phyloP scores from a whole-genome alignment of 2,797 vertebrate species.

The Pagetopsis macropterus region DNA sequence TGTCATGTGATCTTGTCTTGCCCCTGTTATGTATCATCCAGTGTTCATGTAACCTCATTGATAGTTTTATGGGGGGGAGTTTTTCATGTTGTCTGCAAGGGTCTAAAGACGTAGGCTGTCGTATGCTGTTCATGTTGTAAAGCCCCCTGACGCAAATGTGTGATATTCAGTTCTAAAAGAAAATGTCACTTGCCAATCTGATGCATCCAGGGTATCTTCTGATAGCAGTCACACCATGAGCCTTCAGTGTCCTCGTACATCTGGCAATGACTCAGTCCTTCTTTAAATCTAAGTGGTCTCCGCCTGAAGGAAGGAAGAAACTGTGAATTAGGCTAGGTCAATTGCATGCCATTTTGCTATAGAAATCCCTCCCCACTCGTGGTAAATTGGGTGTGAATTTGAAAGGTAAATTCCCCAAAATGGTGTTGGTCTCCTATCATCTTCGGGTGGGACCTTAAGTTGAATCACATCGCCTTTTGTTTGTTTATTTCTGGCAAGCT shows the following conservation, averaged over 20 bases:
- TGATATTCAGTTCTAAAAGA: too few relatives aligned
- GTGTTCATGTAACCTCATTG: constrained; percentile 37
- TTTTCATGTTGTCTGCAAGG: too few relatives aligned
- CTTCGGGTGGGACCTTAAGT: constrained; percentile 4
- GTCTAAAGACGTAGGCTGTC: too few relatives aligned
- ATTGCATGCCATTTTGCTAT: constrained; percentile 26
- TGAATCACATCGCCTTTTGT: constrained; percentile 18
- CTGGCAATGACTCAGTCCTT: constrained; percentile 50
- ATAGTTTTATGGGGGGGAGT: too few relatives aligned
- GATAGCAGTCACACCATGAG: background rate
- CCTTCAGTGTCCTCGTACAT: constrained; percentile 13
- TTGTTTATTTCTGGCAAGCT: constrained; percentile 51
- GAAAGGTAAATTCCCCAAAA: constrained; percentile 7
- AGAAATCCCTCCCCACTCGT: constrained; percentile 20
- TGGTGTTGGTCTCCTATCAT: constrained; percentile 17
- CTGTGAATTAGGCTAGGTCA: constrained; percentile 53
- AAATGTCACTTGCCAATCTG: background rate
- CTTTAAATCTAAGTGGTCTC: constrained; percentile 4
- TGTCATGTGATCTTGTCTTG: constrained; percentile 9
- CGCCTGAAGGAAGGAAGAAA: constrained; percentile 38
- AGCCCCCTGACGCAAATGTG: too few relatives aligned
- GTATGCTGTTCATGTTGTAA: too few relatives aligned
- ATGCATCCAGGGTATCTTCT: constrained; percentile 32
- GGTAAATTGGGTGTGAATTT: constrained; percentile 26
- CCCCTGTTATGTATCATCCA: background rate